Percentiles rank a stretch among this genome's conserved stretches.
Evolutionary conservation across 2,888 invertebrate genomes (phyloP).

Genomic region (Eucera pruinosa): DNA sequence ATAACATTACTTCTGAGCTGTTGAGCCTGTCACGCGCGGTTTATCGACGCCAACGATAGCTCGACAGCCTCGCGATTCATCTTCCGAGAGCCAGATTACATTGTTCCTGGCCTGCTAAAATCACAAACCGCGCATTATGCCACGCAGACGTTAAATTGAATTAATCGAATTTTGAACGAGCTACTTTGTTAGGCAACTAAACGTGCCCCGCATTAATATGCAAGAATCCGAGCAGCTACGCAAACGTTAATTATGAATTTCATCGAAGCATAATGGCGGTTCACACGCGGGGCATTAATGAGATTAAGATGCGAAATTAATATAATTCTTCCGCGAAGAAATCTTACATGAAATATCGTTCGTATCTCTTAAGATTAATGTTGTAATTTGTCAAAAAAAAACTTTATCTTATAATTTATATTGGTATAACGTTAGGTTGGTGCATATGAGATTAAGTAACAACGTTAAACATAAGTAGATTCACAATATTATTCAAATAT

Average conservation of each 20-base stretch:
- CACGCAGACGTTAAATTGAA: not conserved
- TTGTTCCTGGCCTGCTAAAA: not conserved
- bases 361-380: too few relatives aligned
- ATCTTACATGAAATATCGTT: too few relatives aligned
- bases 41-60: constrained; percentile 11
- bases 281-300: not conserved
- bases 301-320: too few relatives aligned
- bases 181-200: not conserved
- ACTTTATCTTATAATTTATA: too few relatives aligned
- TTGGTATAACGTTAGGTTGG: too few relatives aligned
- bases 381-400: too few relatives aligned
- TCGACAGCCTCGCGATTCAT: constrained; percentile 10
- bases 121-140: not conserved
- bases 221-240: not conserved
- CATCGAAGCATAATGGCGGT: constrained; percentile 1
- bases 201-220: not conserved
- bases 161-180: not conserved
- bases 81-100: not conserved
- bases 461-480: too few relatives aligned
- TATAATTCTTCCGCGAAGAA: too few relatives aligned
- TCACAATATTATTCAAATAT: too few relatives aligned
- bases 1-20: constrained; percentile 36
- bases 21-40: constrained; percentile 4
- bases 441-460: too few relatives aligned
- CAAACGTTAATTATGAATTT: constrained; percentile 9